Evolutionary conservation across 2,888 invertebrate species (phyloP).

Genomic region (Mythimna loreyi): DNA sequence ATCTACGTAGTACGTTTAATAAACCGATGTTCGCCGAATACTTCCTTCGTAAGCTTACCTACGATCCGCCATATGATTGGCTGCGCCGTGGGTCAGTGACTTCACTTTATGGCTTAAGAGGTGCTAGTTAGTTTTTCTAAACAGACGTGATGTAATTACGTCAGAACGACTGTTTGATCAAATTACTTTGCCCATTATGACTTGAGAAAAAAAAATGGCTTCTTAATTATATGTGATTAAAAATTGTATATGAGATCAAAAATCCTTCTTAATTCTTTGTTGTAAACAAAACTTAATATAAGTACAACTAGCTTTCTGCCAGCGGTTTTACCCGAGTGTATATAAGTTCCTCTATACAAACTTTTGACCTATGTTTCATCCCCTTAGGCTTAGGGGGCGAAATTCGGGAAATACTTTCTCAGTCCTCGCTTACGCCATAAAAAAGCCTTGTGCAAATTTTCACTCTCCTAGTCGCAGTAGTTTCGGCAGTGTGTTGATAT

Average conservation of each 20-base stretch:
- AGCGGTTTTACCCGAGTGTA: no score
- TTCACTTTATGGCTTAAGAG: constrained; percentile 30
- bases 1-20: background rate
- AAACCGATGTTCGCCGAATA: background rate
- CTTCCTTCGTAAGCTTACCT: constrained; percentile 18
- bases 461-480: no score
- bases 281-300: no score
- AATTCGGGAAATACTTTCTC: no score
- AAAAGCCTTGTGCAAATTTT: no score
- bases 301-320: no score
- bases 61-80: constrained; percentile 19
- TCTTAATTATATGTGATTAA: constrained; percentile 13
- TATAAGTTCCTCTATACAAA: no score
- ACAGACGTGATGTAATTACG: constrained; percentile 46
- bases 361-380: no score
- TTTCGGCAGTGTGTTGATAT: no score
- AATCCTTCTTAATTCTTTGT: no score
- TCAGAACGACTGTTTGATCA: constrained; percentile 17
- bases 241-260: background rate
- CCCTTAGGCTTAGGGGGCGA: no score
- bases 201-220: background rate
- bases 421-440: no score
- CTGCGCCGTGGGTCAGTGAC: constrained; percentile 53
- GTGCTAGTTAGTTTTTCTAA: constrained; percentile 22
- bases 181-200: constrained; percentile 4